Conservation (phyloP, 2,113 vertebrate genomes). For the Boleophthalmus pectinirostris region DNA sequence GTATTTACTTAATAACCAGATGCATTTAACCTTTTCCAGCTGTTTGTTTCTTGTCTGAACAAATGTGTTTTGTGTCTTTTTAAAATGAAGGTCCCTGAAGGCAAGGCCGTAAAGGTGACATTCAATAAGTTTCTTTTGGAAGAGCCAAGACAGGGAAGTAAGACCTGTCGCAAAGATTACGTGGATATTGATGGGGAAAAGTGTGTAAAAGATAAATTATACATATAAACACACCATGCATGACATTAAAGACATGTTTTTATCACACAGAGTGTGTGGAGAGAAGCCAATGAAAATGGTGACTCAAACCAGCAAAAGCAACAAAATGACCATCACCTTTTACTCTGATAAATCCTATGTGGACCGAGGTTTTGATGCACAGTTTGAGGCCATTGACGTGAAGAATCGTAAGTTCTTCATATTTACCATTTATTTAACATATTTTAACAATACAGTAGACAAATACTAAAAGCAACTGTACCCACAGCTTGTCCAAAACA, state of each 20-base stretch:
- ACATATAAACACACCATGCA: not conserved
- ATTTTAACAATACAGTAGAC: not conserved
- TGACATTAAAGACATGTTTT: not conserved
- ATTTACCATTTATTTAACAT: not conserved
- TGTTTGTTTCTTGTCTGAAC: not conserved
- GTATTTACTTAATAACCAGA: constrained; percentile 62
- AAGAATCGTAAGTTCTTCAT: constrained; percentile 81
- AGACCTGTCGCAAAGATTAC: constrained; percentile 83
- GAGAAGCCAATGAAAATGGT: constrained; percentile 60
- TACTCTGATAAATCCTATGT: constrained; percentile 83
- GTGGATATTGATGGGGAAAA: constrained; percentile 81
- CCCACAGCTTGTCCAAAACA: constrained; percentile 83
- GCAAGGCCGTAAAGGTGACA: constrained; percentile 80
- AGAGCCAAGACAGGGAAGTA: constrained; percentile 46
- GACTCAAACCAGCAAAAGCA: constrained; percentile 70
- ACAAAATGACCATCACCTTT: constrained; percentile 79
- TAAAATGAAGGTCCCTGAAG: constrained; percentile 78
- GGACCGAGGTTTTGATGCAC: constrained; percentile 84
- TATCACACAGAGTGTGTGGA: constrained; percentile 81
- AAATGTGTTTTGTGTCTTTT: constrained; percentile 8
- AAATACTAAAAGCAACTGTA: not conserved
- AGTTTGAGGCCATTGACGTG: constrained; percentile 79
- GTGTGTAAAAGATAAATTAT: constrained; percentile 68
- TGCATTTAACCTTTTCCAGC: not conserved
- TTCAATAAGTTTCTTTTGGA: constrained; percentile 85